These are phyloP conservation scores for Oithona nana DNA, from an alignment of 2,888 invertebrate genomes.

Conservation along the genomic window DNA sequence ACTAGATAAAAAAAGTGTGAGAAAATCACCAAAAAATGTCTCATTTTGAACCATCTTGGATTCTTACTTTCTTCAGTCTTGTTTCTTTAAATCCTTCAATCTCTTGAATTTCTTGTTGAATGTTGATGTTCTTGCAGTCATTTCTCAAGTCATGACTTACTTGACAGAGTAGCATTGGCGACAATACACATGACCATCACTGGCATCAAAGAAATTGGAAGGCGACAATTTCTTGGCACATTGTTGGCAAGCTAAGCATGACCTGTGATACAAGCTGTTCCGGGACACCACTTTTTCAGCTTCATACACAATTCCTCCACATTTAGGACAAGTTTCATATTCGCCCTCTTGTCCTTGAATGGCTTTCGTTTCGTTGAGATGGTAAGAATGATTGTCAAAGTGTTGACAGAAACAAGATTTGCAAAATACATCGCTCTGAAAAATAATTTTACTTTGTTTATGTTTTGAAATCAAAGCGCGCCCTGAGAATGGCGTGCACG, in stretches of 20 bases:
- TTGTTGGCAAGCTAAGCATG: conserved; percentile 3
- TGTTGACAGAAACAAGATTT: not conserved
- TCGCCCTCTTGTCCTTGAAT: not conserved
- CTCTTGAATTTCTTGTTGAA: too few relatives aligned
- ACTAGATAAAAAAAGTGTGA: not conserved
- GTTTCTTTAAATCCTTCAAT: too few relatives aligned
- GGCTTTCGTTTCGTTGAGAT: not conserved
- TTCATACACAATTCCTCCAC: conserved; percentile 9
- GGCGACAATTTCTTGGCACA: conserved; percentile 1
- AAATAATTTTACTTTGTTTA: not conserved
- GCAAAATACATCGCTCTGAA: not conserved
- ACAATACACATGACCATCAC: conserved; percentile 89
- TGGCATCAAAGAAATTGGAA: conserved; percentile 24
- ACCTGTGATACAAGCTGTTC: not conserved
- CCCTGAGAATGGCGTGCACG: too few relatives aligned
- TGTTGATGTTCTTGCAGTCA: too few relatives aligned
- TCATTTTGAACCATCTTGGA: too few relatives aligned
- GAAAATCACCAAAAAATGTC: too few relatives aligned
- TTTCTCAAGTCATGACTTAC: not conserved
- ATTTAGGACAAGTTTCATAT: conserved; percentile 3
- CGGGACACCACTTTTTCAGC: not conserved
- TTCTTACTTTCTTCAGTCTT: too few relatives aligned
- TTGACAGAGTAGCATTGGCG: conserved; percentile 33
- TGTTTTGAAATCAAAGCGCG: too few relatives aligned
- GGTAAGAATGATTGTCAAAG: not conserved